Evolutionary conservation across 2,797 vertebrate species (phyloP), one percentile per base, ranked within the genome.

Genomic region (Otolemur crassicaudatus): DNA sequence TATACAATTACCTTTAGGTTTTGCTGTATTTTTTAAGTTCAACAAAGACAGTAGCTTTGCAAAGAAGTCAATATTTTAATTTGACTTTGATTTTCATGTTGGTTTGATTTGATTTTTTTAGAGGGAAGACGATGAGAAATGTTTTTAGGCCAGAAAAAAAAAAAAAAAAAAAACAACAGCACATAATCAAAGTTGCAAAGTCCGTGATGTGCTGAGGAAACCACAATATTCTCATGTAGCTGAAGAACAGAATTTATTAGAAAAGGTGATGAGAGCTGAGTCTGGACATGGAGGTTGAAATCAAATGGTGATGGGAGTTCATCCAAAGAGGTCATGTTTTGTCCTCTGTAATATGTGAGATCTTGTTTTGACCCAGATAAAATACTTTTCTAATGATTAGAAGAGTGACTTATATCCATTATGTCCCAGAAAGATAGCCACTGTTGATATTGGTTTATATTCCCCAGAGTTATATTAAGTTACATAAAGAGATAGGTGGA

Each of bases 51-150:
- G 63, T 25, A 80, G 16, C 16, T 67, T 84, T 7, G 85, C 65
- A 80, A 80, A 85, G 65, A 93, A 73, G 13, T 70, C 1, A 12
- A 43, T 27, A 60, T 85, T 93, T 87, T 82, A 82, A 56, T 43
- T 90, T 93, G 56, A 9, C 27, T 81, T 95, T 83, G 34, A 58
- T 27, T 76, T 81, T 75, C 31, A 25, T 60, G 53, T 31, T 87
- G 53, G 72, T 56, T 83, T 76, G 76, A 82, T 69, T 63, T 81
- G 56, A 53, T 40, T 53, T 93, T 92, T 84, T 90, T 72, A 43
- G 65, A 80, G 37, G 91, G 58, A 83, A 40, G 11, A 61, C 40
- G 4, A 11, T 84, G 23, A 94, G 19, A 73, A 75, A 72, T n/a
- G 7, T 61, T 92, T 70, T 63, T n/a, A 94, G 58, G 20, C 14